These are phyloP conservation scores for Artibeus jamaicensis DNA, from an alignment of 2,797 vertebrate species.

Conservation along the genomic window DNA sequence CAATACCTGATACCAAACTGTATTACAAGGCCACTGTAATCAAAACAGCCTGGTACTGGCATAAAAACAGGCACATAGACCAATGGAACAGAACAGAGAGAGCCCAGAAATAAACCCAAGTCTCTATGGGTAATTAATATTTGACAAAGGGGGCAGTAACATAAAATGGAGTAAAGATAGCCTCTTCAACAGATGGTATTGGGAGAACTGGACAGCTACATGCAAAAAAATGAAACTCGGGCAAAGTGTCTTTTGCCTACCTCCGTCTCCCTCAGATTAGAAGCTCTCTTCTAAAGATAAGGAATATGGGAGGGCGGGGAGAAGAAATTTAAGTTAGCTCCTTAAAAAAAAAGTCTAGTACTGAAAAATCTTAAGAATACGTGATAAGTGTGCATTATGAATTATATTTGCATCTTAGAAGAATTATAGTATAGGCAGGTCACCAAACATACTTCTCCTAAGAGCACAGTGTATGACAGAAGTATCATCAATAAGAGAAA, in stretches of 20 bases:
- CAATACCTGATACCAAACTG: too few relatives aligned
- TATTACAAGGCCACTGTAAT: too few relatives aligned
- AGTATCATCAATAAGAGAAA: background rate
- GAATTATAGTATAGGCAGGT: background rate
- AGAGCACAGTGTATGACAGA: background rate
- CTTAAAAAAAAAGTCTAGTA: background rate
- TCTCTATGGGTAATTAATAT: too few relatives aligned
- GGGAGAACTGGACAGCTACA: too few relatives aligned
- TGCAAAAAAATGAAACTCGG: too few relatives aligned
- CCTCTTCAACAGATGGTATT: too few relatives aligned
- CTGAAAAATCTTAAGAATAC: background rate
- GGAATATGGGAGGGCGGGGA: background rate
- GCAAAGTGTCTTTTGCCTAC: background rate
- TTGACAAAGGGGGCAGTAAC: too few relatives aligned
- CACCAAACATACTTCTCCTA: background rate
- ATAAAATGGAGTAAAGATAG: too few relatives aligned
- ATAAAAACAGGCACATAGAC: too few relatives aligned
- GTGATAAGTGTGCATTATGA: background rate
- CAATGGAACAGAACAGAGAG: too few relatives aligned
- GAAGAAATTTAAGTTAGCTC: background rate
- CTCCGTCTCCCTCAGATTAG: background rate
- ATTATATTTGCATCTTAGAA: background rate
- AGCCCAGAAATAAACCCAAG: too few relatives aligned
- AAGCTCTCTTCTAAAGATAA: background rate
- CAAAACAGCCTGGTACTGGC: too few relatives aligned